These are phyloP conservation scores for Coreoperca whiteheadi DNA, from an alignment of 2,113 vertebrate species.

Conservation along the genomic window DNA sequence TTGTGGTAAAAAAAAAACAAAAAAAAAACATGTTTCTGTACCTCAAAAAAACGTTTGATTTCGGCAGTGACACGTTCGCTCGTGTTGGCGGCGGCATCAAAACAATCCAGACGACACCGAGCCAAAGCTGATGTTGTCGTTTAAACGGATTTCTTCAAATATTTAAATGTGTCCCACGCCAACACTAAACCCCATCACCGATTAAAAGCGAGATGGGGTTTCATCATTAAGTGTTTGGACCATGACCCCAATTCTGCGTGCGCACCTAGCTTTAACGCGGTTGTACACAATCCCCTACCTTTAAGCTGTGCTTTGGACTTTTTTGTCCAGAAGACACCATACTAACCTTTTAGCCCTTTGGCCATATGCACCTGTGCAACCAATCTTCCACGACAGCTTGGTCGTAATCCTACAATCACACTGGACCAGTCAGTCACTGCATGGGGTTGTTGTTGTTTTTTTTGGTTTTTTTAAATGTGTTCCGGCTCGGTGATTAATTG, in stretches of 20 bases:
- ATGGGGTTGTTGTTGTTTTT: conserved; percentile 58
- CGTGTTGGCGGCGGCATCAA: neutral
- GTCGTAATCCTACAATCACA: conserved; percentile 46
- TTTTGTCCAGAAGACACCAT: neutral
- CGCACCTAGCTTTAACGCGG: neutral
- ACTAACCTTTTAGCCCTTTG: neutral
- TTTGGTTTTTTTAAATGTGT: too few species aligned
- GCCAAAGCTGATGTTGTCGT: neutral
- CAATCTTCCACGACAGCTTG: conserved; percentile 39
- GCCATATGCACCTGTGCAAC: neutral
- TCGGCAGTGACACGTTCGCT: neutral
- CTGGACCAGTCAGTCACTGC: conserved; percentile 34
- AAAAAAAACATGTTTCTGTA: neutral
- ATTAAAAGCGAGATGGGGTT: neutral
- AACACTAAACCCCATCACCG: neutral
- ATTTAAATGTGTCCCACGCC: neutral
- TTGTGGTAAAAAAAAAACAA: too few species aligned
- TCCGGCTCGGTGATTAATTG: conserved; percentile 72
- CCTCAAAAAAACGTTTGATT: neutral
- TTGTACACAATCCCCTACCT: neutral
- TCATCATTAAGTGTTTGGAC: neutral
- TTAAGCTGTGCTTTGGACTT: neutral
- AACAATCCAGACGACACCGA: too few species aligned
- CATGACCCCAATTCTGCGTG: neutral
- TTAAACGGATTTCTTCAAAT: neutral